These are phyloP conservation scores for Idaea biselata DNA, from an alignment of 2,888 invertebrate genomes.

Conservation along the genomic window DNA sequence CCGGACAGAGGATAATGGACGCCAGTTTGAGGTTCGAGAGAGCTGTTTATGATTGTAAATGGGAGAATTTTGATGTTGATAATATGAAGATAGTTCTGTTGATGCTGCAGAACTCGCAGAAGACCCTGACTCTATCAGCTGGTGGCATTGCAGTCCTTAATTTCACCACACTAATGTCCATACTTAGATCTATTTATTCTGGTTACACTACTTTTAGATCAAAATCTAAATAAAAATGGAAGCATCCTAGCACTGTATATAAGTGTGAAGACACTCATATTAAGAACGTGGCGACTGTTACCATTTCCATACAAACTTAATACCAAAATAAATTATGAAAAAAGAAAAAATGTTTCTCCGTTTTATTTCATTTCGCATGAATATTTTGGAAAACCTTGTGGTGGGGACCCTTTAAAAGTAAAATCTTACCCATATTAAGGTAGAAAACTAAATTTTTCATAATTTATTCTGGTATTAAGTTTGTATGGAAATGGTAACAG, in stretches of 20 bases:
- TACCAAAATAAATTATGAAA: too few relatives aligned
- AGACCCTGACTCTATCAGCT: conserved; percentile 49
- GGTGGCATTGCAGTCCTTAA: conserved; percentile 50
- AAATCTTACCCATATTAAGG: too few relatives aligned
- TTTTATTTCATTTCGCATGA: too few relatives aligned
- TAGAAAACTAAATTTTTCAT: too few relatives aligned
- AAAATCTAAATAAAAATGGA: conserved; percentile 8
- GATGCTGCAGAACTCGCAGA: conserved; percentile 54
- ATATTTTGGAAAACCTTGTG: too few relatives aligned
- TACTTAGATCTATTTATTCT: conserved; percentile 53
- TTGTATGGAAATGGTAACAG: too few relatives aligned
- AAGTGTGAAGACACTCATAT: neutral
- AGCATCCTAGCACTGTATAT: too few relatives aligned
- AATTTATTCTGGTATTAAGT: too few relatives aligned
- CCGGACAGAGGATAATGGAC: conserved; percentile 56
- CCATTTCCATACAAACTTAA: too few relatives aligned
- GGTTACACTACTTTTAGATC: conserved; percentile 54
- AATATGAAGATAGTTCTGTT: conserved; percentile 54
- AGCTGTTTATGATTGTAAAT: conserved; percentile 54
- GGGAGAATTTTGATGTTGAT: conserved; percentile 54
- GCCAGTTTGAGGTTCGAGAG: conserved; percentile 45
- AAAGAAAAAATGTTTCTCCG: too few relatives aligned
- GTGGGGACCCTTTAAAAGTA: too few relatives aligned
- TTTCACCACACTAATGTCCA: conserved; percentile 48
- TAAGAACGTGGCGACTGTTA: too few relatives aligned